A percentile compares a stretch with the other conserved stretches of the same genome.
Conservation (phyloP, 2,797 vertebrate genomes). For the Alca torda region DNA sequence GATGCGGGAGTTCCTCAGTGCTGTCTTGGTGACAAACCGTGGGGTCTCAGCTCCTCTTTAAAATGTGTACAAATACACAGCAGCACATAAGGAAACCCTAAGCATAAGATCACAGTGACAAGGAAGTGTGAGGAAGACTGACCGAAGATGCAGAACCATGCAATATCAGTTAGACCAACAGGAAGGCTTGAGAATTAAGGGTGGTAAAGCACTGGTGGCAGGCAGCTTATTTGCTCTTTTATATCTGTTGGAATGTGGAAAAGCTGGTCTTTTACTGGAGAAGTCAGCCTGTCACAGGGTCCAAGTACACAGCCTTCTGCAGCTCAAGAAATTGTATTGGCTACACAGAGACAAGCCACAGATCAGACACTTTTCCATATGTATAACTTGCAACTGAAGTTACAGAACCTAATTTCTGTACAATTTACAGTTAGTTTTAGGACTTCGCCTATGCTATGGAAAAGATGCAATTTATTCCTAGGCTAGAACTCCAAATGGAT, state of each 20-base stretch:
- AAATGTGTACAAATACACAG: not conserved
- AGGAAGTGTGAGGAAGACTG: not conserved
- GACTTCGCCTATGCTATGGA: not conserved
- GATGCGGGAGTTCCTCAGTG: not conserved
- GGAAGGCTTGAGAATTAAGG: not conserved
- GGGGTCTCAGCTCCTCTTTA: not conserved
- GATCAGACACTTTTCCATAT: not conserved
- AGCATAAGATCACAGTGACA: not conserved
- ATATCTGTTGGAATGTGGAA: not conserved
- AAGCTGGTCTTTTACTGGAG: not conserved
- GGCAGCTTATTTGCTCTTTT: not conserved
- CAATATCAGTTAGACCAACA: not conserved
- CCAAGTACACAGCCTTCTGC: not conserved
- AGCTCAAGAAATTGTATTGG: not conserved
- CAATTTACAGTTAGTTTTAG: not conserved
- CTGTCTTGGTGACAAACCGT: not conserved
- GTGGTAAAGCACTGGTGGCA: not conserved
- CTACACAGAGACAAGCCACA: not conserved
- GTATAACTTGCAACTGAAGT: not conserved
- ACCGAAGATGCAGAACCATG: not conserved
- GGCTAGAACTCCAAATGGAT: not conserved
- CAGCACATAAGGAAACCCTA: not conserved
- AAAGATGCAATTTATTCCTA: not conserved
- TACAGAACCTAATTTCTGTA: not conserved
- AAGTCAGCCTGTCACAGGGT: not conserved